These are phyloP conservation scores for Gulo gulo DNA, from an alignment of 2,113 vertebrate species.

Conservation along the genomic window DNA sequence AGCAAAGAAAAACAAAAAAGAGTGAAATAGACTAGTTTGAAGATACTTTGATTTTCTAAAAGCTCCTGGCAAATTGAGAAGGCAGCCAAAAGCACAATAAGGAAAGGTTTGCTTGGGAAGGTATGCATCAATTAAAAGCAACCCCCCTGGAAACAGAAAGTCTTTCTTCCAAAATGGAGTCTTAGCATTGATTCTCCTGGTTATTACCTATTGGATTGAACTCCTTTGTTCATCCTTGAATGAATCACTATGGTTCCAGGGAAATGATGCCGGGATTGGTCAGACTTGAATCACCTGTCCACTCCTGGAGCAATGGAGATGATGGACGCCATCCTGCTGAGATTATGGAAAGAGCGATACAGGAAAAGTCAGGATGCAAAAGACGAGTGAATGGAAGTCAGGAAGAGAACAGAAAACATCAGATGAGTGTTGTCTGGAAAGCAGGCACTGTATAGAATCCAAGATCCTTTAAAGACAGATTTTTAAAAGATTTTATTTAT, in stretches of 20 bases:
- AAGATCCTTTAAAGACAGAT: neutral
- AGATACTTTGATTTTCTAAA: slow-evolving; percentile 34
- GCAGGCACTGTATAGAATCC: neutral
- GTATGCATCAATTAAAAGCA: neutral
- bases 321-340: neutral
- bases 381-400: neutral
- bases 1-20: neutral
- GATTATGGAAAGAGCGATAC: neutral
- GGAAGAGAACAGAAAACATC: neutral
- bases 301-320: neutral
- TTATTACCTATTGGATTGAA: neutral
- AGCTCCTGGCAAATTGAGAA: slow-evolving; percentile 26
- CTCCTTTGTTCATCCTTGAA: slow-evolving; percentile 1
- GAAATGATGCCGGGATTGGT: neutral
- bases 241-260: neutral
- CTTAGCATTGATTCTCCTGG: neutral
- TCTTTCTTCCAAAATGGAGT: neutral
- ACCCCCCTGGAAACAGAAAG: neutral
- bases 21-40: neutral
- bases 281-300: neutral
- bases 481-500: neutral
- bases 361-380: neutral
- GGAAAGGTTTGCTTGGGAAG: neutral
- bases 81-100: neutral
- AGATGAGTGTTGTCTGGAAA: neutral